These are phyloP conservation scores for Drosophila subsilvestris DNA, from an alignment of 2,888 invertebrate genomes.

Conservation along the genomic window DNA sequence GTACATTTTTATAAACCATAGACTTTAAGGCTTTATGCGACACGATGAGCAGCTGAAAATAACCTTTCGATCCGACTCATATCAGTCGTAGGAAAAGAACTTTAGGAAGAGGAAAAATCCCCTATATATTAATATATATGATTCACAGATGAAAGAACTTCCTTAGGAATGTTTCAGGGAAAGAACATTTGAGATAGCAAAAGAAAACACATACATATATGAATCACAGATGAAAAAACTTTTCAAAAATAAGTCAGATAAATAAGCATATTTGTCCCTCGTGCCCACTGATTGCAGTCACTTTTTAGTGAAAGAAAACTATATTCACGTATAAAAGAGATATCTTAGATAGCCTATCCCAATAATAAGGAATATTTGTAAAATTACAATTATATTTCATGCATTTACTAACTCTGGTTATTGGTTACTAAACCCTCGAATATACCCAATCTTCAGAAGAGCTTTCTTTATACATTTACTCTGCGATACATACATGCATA, in stretches of 20 bases:
- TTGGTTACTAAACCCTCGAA: not conserved
- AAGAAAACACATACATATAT: not conserved
- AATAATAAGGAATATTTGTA: not conserved
- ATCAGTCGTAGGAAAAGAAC: not conserved
- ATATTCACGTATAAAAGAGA: too few relatives aligned
- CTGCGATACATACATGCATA: too few relatives aligned
- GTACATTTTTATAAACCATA: constrained; percentile 27
- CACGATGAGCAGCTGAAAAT: not conserved
- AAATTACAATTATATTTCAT: not conserved
- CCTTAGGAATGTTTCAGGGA: not conserved
- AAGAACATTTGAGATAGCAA: not conserved
- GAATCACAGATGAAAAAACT: too few relatives aligned
- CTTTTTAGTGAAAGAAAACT: too few relatives aligned
- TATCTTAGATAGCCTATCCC: not conserved
- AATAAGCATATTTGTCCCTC: too few relatives aligned
- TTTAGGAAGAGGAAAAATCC: not conserved
- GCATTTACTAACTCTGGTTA: not conserved
- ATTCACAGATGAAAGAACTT: not conserved
- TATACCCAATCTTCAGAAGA: not conserved
- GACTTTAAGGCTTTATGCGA: not conserved
- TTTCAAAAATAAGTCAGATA: not conserved
- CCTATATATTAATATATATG: not conserved
- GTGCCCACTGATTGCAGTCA: too few relatives aligned
- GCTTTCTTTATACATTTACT: not conserved
- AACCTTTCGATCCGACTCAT: not conserved